Base-by-base conservation (phyloP, 2,888 invertebrate species). In the Sycophila texana region DNA sequence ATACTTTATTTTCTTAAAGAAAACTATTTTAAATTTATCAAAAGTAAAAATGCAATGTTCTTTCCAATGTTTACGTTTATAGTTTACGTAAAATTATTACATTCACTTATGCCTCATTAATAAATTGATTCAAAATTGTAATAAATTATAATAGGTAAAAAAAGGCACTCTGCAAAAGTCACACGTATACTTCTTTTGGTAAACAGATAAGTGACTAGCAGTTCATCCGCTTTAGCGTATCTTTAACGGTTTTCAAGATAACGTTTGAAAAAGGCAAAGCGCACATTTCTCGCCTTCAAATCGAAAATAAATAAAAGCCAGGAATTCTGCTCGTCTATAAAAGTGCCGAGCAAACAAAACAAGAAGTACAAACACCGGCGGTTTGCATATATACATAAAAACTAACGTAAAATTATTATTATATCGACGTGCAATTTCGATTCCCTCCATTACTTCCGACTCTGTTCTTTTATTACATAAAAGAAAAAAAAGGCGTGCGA, bases 171-270 rank as follows among this genome's bases (percentile, higher is more conserved):
- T 39, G 39, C 39, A 39, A 39, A 39, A 39, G 10, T 5, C 39
- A 39, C 10, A 39, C 39, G 39, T 10, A 39, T 39, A 39, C 39
- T 39, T 39, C 10, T 39, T 39, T 10, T 67, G 14, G 47, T 49
- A n/a, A 22, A 53, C 26, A 66, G 66, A 66, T 66, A 66, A 14
- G 20, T 26, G 51, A 53, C 53, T 51, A 30, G n/a, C 53, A 55
- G 70, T 39, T 58, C 20, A 47, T 22, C 20, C 10, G 20, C 53
- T 53, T 67, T 57, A 16, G 16, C n/a, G 58, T 58, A 70, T 70
- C 58, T 58, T 70, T 70, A 70, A 70, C 57, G 58, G 58, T 58
- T 70, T 53, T 58, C 47, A 7, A 47, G 60, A 72, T 61, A 72
- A 51, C 58, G 26, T 18, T 58, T 14, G 10, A 51, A 61, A 53